These are phyloP conservation scores for Oceanodroma leucorhoa DNA, from an alignment of 2,797 vertebrate genomes.

Conservation along the genomic window DNA sequence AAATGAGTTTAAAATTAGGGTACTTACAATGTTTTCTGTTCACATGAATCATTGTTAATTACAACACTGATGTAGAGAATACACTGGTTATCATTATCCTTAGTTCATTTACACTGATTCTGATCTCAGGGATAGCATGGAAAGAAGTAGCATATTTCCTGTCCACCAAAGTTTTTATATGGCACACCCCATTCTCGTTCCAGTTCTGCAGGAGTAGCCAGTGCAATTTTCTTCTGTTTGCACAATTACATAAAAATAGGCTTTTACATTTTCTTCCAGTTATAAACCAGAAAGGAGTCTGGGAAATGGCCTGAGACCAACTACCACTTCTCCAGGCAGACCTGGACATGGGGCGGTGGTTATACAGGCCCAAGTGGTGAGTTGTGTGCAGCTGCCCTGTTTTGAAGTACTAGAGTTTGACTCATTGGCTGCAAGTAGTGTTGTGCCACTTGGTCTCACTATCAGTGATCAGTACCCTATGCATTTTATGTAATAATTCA, in stretches of 20 bases:
- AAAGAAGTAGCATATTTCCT: background rate
- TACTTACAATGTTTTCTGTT: background rate
- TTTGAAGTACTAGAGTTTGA: background rate
- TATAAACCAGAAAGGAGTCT: background rate
- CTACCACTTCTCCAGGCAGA: background rate
- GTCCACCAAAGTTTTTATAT: background rate
- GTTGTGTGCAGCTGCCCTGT: background rate
- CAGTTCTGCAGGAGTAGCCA: background rate
- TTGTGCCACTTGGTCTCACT: background rate
- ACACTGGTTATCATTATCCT: background rate
- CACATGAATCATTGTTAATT: background rate
- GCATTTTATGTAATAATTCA: background rate
- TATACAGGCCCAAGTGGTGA: background rate
- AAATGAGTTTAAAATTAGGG: background rate
- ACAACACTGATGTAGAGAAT: background rate
- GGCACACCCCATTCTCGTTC: accelerated
- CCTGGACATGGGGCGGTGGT: accelerated
- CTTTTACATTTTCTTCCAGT: background rate
- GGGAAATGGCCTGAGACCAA: background rate
- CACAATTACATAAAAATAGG: background rate
- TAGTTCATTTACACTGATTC: background rate
- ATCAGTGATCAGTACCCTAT: background rate
- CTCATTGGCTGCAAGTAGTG: background rate
- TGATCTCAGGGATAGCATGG: background rate
- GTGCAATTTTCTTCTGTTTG: background rate